Conservation (phyloP, 2,113 vertebrate genomes). For the Solea solea region DNA sequence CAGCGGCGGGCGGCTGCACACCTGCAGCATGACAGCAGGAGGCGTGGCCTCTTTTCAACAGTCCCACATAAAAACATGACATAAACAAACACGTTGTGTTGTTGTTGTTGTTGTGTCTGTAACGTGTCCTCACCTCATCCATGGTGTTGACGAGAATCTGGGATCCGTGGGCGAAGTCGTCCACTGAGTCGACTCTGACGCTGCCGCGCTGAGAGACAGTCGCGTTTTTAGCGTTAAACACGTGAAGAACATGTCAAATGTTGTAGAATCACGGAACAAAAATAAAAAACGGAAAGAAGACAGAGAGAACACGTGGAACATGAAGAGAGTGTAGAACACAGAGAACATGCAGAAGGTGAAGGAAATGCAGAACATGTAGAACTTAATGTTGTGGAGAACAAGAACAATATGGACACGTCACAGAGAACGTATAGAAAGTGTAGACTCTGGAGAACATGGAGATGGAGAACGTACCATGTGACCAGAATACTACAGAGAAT, state of each 20-base stretch:
- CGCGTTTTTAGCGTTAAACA: not conserved
- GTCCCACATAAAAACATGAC: too few species aligned
- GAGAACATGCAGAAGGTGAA: too few species aligned
- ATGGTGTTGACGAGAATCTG: constrained; percentile 87
- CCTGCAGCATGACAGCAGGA: constrained; percentile 24
- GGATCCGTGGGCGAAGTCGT: constrained; percentile 92
- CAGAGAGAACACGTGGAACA: too few species aligned
- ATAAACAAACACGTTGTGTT: too few species aligned
- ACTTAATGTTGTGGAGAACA: too few species aligned
- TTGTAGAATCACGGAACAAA: not conserved
- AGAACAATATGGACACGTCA: too few species aligned
- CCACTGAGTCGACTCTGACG: constrained; percentile 90
- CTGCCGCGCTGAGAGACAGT: constrained; percentile 76
- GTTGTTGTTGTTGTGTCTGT: too few species aligned
- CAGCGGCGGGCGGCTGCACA: constrained; percentile 81
- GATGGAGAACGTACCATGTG: not conserved
- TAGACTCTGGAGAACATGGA: too few species aligned
- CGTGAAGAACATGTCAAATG: too few species aligned
- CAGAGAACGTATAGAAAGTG: not conserved
- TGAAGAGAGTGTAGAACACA: not conserved
- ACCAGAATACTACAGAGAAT: too few species aligned
- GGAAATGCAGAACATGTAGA: too few species aligned
- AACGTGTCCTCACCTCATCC: constrained; percentile 71
- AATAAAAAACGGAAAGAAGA: not conserved
- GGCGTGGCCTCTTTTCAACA: too few species aligned